phyloP scores from a whole-genome alignment of 2,113 vertebrate species.

The Nycticorax nycticorax region DNA sequence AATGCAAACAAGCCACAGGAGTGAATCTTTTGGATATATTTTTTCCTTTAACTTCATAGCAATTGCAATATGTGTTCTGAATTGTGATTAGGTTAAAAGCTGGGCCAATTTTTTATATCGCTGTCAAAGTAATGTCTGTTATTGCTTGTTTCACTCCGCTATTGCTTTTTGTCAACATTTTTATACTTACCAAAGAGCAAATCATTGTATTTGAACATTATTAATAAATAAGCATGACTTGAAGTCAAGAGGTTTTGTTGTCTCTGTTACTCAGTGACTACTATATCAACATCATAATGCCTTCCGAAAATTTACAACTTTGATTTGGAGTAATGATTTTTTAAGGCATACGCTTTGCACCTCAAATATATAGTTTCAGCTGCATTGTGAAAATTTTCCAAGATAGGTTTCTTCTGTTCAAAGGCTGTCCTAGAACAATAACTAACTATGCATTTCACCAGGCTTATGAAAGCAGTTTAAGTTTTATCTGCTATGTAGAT shows the following conservation, averaged over 20 bases:
- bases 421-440: background rate
- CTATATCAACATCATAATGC: background rate
- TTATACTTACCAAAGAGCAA: background rate
- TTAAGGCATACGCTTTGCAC: background rate
- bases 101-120: background rate
- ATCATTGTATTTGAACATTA: background rate
- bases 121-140: background rate
- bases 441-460: background rate
- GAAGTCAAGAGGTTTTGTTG: background rate
- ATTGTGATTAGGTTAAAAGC: background rate
- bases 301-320: background rate
- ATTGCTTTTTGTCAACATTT: background rate
- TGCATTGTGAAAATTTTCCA: background rate
- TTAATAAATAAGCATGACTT: background rate
- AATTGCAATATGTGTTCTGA: background rate
- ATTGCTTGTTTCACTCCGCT: background rate
- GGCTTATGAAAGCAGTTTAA: background rate
- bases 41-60: background rate
- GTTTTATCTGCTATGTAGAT: background rate
- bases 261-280: background rate
- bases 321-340: background rate
- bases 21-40: background rate
- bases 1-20: fast-evolving
- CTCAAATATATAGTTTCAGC: background rate
- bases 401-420: background rate